Percentiles rank a stretch among this genome's conserved stretches.
phyloP scores from a whole-genome alignment of 1,140 invertebrate species.

The Caenorhabditis tropicalis region DNA sequence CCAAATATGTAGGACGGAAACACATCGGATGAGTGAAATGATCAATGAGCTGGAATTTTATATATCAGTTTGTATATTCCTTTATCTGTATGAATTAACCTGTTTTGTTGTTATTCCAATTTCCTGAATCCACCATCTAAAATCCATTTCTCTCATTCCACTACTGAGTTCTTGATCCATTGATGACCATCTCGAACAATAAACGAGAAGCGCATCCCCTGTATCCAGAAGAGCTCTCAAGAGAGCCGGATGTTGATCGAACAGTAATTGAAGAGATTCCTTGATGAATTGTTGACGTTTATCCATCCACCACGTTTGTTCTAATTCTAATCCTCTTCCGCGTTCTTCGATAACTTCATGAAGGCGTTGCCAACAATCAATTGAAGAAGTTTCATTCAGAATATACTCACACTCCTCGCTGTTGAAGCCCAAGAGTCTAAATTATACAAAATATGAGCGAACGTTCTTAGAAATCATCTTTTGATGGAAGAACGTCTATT shows the following conservation, averaged over 20 bases:
- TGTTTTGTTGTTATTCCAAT: constrained; percentile 61
- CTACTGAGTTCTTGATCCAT: constrained; percentile 65
- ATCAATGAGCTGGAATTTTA: constrained; percentile 61
- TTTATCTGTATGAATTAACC: too few species aligned
- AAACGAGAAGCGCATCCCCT: constrained; percentile 65
- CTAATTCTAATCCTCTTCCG: constrained; percentile 58
- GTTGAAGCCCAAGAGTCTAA: constrained; percentile 39
- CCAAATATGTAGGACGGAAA: constrained; percentile 68
- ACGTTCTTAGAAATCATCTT: not conserved
- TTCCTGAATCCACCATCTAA: constrained; percentile 63
- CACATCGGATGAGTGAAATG: constrained; percentile 66
- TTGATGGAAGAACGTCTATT: too few species aligned
- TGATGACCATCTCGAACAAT: constrained; percentile 66
- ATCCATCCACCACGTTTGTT: constrained; percentile 68
- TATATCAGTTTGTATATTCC: not conserved
- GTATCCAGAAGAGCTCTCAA: constrained; percentile 67
- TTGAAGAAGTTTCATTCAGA: constrained; percentile 5
- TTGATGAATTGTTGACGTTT: constrained; percentile 61
- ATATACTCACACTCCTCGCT: constrained; percentile 48
- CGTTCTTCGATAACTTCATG: constrained; percentile 59
- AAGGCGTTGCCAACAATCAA: constrained; percentile 65
- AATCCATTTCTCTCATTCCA: constrained; percentile 69
- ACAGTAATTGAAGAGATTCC: constrained; percentile 62
- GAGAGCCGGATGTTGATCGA: constrained; percentile 68
- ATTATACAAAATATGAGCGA: not conserved